Percentiles rank a stretch among this genome's conserved stretches.
phyloP scores from a whole-genome alignment of 2,888 invertebrate species.

The Oasisia sp. region DNA sequence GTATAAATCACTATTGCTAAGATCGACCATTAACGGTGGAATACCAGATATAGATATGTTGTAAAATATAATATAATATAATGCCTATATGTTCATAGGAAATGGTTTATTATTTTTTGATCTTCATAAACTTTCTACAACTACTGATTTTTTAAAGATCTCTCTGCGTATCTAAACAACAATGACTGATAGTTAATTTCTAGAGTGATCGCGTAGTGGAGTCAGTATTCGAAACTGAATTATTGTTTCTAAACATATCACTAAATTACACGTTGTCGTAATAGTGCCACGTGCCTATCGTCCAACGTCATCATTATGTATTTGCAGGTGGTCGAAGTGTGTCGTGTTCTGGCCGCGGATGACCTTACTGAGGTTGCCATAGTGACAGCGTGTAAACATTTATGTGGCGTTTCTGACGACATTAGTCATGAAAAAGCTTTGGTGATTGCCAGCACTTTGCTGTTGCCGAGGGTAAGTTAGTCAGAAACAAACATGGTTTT shows the following conservation, averaged over 20 bases:
- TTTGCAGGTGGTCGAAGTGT: not conserved
- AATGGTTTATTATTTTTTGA: not conserved
- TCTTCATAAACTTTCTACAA: not conserved
- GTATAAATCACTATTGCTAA: no score
- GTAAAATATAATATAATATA: not conserved
- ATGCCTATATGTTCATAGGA: not conserved
- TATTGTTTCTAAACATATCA: not conserved
- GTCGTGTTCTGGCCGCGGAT: not conserved
- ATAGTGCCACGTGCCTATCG: not conserved
- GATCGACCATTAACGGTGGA: not conserved
- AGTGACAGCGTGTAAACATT: conserved; percentile 10
- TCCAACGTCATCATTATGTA: not conserved
- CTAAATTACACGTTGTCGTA: not conserved
- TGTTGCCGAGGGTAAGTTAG: not conserved
- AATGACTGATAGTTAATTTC: not conserved
- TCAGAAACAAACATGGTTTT: not conserved
- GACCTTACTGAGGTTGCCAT: not conserved
- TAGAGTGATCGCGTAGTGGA: not conserved
- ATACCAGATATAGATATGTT: not conserved
- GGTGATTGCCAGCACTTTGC: not conserved
- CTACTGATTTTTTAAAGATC: not conserved
- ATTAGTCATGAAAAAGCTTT: not conserved
- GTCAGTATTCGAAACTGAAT: not conserved
- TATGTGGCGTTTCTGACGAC: not conserved
- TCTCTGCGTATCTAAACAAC: not conserved